Conservation (phyloP, 2,113 vertebrate species). For the Anguilla rostrata region DNA sequence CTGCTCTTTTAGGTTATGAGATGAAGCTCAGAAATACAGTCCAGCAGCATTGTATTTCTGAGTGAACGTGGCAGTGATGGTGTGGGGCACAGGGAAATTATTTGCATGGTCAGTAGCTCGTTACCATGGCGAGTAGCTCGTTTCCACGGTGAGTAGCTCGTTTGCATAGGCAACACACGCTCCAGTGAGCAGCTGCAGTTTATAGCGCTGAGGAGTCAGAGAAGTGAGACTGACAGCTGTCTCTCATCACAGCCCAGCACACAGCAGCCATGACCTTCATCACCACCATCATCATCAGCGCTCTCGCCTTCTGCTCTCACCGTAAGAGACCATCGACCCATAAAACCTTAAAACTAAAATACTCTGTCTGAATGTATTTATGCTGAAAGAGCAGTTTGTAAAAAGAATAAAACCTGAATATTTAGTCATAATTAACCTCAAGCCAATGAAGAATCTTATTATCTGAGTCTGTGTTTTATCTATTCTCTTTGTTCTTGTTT, state of each 20-base stretch:
- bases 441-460: no score
- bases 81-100: not conserved
- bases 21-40: no score
- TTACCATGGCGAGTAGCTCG: conserved; percentile 2
- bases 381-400: not conserved
- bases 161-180: conserved; percentile 43
- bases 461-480: not conserved
- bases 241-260: conserved; percentile 33
- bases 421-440: no score
- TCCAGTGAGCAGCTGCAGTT: conserved; percentile 46
- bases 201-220: conserved; percentile 49
- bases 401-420: not conserved
- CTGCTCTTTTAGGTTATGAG: no score
- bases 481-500: not conserved
- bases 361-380: not conserved
- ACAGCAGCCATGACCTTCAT: conserved; percentile 47
- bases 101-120: conserved; percentile 35
- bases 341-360: not conserved
- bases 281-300: conserved; percentile 39
- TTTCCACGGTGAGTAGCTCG: conserved; percentile 4
- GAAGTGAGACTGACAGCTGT: conserved; percentile 43
- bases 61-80: not conserved
- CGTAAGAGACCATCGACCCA: conserved; percentile 7
- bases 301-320: conserved; percentile 40
- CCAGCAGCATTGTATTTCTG: not conserved